Evolutionary conservation across 2,113 vertebrate species (phyloP).

Genomic region (Tragelaphus buxtoni): DNA sequence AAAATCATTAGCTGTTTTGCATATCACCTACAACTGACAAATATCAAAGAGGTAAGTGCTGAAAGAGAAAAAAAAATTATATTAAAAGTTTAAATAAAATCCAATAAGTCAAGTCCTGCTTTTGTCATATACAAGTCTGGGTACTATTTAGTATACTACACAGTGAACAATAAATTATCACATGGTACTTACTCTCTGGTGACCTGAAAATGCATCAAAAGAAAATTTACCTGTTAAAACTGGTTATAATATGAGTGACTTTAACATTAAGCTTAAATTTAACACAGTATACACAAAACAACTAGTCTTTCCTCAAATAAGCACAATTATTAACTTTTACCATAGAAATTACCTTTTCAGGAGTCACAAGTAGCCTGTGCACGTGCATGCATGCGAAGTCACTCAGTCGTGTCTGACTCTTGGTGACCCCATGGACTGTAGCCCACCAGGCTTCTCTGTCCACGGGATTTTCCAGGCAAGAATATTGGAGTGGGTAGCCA

Average conservation of each 20-base stretch:
- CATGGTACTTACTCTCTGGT: background rate
- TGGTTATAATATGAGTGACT: background rate
- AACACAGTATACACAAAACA: background rate
- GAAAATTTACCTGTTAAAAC: background rate
- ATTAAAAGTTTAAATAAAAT: background rate
- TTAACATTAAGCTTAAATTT: conserved; percentile 22
- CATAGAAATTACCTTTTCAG: background rate
- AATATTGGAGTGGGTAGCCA: background rate
- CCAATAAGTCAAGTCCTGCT: background rate
- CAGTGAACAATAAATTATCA: background rate
- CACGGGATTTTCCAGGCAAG: background rate
- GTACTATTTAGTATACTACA: background rate
- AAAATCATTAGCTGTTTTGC: background rate
- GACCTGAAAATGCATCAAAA: background rate
- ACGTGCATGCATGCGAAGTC: background rate
- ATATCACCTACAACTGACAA: background rate
- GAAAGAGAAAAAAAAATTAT: background rate
- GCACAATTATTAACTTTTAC: background rate
- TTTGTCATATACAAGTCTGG: background rate
- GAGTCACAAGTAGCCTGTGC: background rate
- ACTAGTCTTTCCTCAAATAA: background rate
- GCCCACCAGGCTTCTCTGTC: background rate
- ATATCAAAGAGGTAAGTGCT: background rate
- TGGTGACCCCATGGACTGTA: background rate
- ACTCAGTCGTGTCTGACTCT: background rate